Conservation (phyloP, 2,888 invertebrate genomes). For the Morpho deidamia region DNA sequence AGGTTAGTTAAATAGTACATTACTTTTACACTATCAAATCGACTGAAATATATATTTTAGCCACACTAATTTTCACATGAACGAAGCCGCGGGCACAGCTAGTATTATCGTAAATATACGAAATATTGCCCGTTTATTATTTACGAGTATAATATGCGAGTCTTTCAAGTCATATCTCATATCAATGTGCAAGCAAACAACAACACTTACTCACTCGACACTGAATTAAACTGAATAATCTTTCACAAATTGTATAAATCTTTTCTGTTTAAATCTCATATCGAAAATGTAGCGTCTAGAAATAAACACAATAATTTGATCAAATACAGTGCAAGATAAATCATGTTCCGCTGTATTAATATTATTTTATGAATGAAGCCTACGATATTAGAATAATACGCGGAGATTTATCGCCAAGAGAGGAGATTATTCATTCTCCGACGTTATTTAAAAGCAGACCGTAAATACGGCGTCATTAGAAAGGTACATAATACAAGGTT, state of each 20-base stretch:
- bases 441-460: slow-evolving; percentile 13
- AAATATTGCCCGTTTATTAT: too few relatives aligned
- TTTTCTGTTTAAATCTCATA: not conserved
- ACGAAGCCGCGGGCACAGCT: too few relatives aligned
- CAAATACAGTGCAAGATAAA: slow-evolving; percentile 17
- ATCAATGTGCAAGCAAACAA: too few relatives aligned
- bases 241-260: not conserved
- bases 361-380: slow-evolving; percentile 22
- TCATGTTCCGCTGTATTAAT: slow-evolving; percentile 18
- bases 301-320: slow-evolving; percentile 10
- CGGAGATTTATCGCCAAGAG: slow-evolving; percentile 12
- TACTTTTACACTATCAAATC: too few relatives aligned
- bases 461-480: slow-evolving; percentile 20
- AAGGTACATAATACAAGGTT: not conserved
- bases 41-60: too few relatives aligned
- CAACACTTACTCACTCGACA: too few relatives aligned
- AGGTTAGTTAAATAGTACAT: too few relatives aligned
- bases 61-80: too few relatives aligned
- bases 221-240: too few relatives aligned
- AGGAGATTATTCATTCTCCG: slow-evolving; percentile 17
- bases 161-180: too few relatives aligned
- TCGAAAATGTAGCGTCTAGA: slow-evolving; percentile 2
- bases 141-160: too few relatives aligned
- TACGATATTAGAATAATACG: slow-evolving; percentile 19
- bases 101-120: too few relatives aligned